A percentile compares a stretch with the other conserved stretches of the same genome.
These are phyloP conservation scores for Entomyzon cyanotis DNA, from an alignment of 2,113 vertebrate genomes.

Conservation along the genomic window DNA sequence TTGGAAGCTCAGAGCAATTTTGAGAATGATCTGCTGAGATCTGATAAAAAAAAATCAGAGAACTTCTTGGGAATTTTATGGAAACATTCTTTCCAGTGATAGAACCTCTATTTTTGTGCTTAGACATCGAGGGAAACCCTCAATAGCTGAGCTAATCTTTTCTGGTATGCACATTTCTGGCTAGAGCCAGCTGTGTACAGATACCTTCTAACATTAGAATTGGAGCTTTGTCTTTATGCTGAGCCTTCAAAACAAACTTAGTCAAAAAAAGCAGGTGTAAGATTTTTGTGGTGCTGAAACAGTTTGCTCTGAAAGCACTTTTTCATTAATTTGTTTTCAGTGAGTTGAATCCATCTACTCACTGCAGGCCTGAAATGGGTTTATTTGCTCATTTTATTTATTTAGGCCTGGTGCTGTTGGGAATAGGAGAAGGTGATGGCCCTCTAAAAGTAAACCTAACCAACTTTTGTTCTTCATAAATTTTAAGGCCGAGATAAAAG, in stretches of 20 bases:
- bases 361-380: background rate
- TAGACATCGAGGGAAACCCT: background rate
- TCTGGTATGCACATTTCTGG: background rate
- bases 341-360: background rate
- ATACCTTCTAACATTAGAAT: conserved; percentile 27
- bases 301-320: background rate
- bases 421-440: background rate
- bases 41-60: background rate
- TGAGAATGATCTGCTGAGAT: background rate
- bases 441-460: background rate
- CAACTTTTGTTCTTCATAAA: background rate
- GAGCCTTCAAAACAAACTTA: background rate
- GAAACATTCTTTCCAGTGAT: background rate
- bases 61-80: background rate
- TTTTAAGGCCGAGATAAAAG: background rate
- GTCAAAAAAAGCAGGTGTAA: background rate
- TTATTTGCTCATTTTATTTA: background rate
- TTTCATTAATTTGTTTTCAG: background rate
- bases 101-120: conserved; percentile 1
- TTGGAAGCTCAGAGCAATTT: background rate
- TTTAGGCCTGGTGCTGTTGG: background rate
- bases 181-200: background rate
- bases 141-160: background rate
- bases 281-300: background rate
- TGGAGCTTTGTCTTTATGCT: background rate